Evolutionary conservation across 2,113 vertebrate species (phyloP).

Genomic region (Colossoma macropomum): DNA sequence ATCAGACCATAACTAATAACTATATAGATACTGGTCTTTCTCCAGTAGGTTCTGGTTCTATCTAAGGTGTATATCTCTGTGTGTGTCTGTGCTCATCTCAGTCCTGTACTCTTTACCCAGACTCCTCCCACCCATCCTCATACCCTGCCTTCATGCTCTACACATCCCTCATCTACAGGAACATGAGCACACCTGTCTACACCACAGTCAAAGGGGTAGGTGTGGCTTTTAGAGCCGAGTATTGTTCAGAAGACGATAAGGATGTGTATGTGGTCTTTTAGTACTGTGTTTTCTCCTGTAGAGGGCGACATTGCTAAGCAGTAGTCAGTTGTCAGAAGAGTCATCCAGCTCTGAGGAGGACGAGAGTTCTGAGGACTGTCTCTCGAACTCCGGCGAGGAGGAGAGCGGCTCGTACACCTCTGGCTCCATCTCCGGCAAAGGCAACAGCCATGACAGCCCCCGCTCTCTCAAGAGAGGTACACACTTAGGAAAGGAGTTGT

Average conservation of each 20-base stretch:
- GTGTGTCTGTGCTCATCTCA: constrained; percentile 16
- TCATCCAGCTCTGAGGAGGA: constrained; percentile 92
- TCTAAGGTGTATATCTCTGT: background rate
- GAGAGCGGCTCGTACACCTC: constrained; percentile 87
- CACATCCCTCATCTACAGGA: constrained; percentile 93
- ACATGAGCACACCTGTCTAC: constrained; percentile 90
- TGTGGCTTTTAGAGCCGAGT: background rate
- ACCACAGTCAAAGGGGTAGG: constrained; percentile 94
- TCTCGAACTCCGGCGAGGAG: constrained; percentile 88
- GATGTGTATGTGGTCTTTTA: constrained; percentile 1
- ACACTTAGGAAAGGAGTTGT: background rate
- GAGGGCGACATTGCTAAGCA: constrained; percentile 95
- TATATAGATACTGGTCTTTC: too few species aligned
- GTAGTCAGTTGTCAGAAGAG: constrained; percentile 86
- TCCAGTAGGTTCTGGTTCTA: too few species aligned
- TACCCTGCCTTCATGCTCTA: constrained; percentile 87
- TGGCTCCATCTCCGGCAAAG: constrained; percentile 79
- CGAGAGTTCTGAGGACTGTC: constrained; percentile 79
- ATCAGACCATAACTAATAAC: background rate
- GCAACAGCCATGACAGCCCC: constrained; percentile 85
- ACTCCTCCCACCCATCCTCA: constrained; percentile 78
- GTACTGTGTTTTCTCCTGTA: constrained; percentile 61
- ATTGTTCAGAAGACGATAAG: background rate
- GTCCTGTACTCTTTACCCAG: constrained; percentile 72
- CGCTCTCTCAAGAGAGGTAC: constrained; percentile 91